These are phyloP conservation scores for Myotis findleyi DNA, from an alignment of 2,797 vertebrate species.

Conservation along the genomic window DNA sequence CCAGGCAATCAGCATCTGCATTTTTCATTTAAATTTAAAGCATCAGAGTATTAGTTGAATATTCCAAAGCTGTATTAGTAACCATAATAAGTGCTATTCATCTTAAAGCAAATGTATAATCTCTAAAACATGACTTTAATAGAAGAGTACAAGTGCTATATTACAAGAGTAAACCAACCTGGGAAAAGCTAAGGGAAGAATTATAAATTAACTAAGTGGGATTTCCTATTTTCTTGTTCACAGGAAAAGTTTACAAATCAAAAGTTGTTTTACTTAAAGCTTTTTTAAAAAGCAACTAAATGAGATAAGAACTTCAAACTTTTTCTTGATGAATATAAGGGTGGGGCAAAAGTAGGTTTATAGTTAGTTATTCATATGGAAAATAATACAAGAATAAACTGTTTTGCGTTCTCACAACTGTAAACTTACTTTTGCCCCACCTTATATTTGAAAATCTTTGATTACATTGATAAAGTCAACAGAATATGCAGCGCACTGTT, in stretches of 20 bases:
- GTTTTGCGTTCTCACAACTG: not conserved
- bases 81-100: not conserved
- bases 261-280: not conserved
- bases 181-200: not conserved
- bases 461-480: not conserved
- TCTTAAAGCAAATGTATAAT: conserved; percentile 11
- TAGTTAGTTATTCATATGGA: not conserved
- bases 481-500: not conserved
- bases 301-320: not conserved
- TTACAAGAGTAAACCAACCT: not conserved
- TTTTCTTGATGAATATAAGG: not conserved
- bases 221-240: not conserved
- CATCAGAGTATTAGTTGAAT: conserved; percentile 27
- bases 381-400: not conserved
- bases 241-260: not conserved
- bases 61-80: not conserved
- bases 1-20: not conserved
- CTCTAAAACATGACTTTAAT: not conserved
- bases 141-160: not conserved
- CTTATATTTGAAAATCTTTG: not conserved
- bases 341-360: not conserved
- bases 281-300: not conserved
- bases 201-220: not conserved
- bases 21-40: conserved; percentile 52
- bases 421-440: not conserved